Conservation (phyloP, 2,888 invertebrate genomes). For the Chalcis sispes region DNA sequence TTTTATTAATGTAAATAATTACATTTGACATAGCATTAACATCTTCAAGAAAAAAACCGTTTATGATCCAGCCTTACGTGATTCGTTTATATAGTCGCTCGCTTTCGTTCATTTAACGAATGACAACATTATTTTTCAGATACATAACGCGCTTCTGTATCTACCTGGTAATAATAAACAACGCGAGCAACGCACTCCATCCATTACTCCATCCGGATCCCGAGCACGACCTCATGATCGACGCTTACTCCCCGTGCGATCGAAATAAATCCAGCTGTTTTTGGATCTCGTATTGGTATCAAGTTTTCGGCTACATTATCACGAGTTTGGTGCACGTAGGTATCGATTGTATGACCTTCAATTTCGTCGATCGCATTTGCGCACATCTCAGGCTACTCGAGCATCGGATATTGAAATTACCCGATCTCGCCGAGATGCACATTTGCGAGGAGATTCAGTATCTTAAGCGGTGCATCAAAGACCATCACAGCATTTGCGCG, state of each 20-base stretch:
- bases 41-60: too few species aligned
- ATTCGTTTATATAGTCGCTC: neutral
- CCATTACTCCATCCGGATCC: conserved; percentile 2
- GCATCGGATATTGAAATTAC: conserved; percentile 30
- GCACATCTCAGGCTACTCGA: conserved; percentile 26
- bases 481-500: conserved; percentile 46
- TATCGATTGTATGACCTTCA: conserved; percentile 27
- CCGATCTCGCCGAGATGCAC: conserved; percentile 10
- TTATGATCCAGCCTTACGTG: neutral
- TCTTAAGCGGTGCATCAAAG: conserved; percentile 23
- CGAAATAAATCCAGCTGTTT: neutral
- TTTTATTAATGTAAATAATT: neutral
- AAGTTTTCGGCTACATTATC: conserved; percentile 4
- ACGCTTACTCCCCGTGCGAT: conserved; percentile 35
- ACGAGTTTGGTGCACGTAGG: conserved; percentile 24
- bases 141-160: conserved; percentile 15
- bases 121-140: neutral
- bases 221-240: neutral
- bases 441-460: conserved; percentile 4
- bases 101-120: too few species aligned
- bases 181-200: neutral
- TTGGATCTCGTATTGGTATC: conserved; percentile 34
- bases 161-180: conserved; percentile 3
- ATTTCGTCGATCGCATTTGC: conserved; percentile 29
- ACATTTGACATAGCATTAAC: too few species aligned